Evolutionary conservation across 1,140 invertebrate genomes (phyloP), one percentile per base, ranked within the genome.

Genomic region (Chymomyza costata): DNA sequence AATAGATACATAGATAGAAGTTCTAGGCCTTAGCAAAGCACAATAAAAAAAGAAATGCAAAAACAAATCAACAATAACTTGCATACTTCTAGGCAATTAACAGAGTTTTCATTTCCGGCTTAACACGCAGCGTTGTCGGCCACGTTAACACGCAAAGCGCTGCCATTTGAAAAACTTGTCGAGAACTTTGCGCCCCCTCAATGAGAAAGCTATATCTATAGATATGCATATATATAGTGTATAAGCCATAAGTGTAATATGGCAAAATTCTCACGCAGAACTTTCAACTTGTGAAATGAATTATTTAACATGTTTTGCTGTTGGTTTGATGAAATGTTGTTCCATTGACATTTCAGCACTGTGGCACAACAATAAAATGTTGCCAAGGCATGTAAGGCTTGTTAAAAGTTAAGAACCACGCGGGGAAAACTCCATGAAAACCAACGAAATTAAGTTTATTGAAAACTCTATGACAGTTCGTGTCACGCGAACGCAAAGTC

Each of bases 81-180:
- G 67, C 73, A 81, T 81, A 80, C 73, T 78, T 80, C 64, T 67
- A 40, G 73, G 67, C 74, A 78, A 78, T 78, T 78, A 78, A 73
- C 67, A 55, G 64, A 68, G 55, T 65, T 80, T 80, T 67, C 63
- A 80, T 78, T 78, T 78, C 73, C 73, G 71, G 62, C 47, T 80
- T 71, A 46, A 60, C 73, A 80, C 71, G 70, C 70, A 78, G 69
- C 37, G 16, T 2, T 25, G 63, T 51, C 45, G 50, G 13, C 14
- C 57, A 14, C 32, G 32, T 3, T 10, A 34, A 34, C 8, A 34
- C 32, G 3, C 6, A 34, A 8, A 6, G 3, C 2, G n/a, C 32
- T 10, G n/a, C 32, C 2, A 34, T 13, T n/a, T n/a, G 13, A 34
- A 52, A 46, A 46, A 45, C 50, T 41, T 34, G 11, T 10, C 32